Conservation (phyloP, 2,888 invertebrate species). For the Morpho achilles region DNA sequence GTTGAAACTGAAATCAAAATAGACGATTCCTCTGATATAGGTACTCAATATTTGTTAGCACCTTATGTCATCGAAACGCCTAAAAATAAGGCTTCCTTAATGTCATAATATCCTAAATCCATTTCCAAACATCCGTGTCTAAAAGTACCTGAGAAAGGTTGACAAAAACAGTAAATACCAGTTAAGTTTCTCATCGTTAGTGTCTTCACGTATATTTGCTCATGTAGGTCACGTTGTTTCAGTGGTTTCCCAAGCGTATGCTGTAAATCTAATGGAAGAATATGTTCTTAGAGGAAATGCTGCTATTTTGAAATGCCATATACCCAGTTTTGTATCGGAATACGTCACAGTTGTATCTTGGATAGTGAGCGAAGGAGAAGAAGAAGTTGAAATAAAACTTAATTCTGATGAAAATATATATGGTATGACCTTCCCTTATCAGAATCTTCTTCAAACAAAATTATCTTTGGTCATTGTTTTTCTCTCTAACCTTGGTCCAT, state of each 20-base stretch:
- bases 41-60: not conserved
- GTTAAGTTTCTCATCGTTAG: not conserved
- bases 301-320: slow-evolving; percentile 95
- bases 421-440: slow-evolving; percentile 44
- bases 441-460: too few species aligned
- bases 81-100: too few species aligned
- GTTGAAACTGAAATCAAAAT: slow-evolving; percentile 64
- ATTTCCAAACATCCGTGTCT: not conserved
- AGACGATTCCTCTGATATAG: slow-evolving; percentile 40
- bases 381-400: slow-evolving; percentile 69
- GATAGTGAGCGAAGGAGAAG: slow-evolving; percentile 86
- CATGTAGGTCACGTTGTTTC: slow-evolving; percentile 66
- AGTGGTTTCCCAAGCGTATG: slow-evolving; percentile 95
- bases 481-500: slow-evolving; percentile 64
- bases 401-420: slow-evolving; percentile 55
- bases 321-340: slow-evolving; percentile 95
- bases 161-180: not conserved
- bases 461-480: too few species aligned
- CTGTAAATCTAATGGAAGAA: slow-evolving; percentile 95
- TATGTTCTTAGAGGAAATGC: slow-evolving; percentile 94
- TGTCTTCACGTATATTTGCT: slow-evolving; percentile 16
- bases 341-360: slow-evolving; percentile 91
- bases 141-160: too few species aligned
- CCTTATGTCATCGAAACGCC: not conserved
- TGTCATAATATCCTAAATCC: too few species aligned